These are phyloP conservation scores for Stenichneumon culpator DNA, from an alignment of 2,888 invertebrate genomes.

Conservation along the genomic window DNA sequence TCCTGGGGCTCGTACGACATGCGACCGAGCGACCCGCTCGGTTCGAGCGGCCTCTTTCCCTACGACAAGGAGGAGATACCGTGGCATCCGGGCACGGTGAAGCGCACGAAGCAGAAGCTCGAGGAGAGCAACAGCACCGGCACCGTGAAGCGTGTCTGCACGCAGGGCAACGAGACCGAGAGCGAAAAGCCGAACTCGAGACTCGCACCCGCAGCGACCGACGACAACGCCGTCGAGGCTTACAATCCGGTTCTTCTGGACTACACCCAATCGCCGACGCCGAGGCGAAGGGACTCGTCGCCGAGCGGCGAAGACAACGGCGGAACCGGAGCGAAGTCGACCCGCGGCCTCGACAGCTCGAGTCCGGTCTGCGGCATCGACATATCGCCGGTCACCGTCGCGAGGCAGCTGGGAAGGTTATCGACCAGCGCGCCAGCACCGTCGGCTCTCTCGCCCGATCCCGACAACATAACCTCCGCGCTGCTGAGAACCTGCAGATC, in stretches of 20 bases:
- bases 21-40: constrained; percentile 83
- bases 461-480: constrained; percentile 78
- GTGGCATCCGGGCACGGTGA: constrained; percentile 90
- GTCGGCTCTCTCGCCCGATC: constrained; percentile 83
- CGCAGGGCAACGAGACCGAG: constrained; percentile 78
- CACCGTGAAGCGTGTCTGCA: constrained; percentile 82
- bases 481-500: constrained; percentile 82
- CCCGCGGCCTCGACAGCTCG: constrained; percentile 30
- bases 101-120: constrained; percentile 89
- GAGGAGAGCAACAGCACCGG: constrained; percentile 87
- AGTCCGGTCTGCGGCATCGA: constrained; percentile 65
- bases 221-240: constrained; percentile 79
- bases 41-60: constrained; percentile 86
- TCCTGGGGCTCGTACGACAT: constrained; percentile 91
- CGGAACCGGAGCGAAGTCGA: constrained; percentile 36
- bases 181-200: constrained; percentile 72
- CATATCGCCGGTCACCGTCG: constrained; percentile 63
- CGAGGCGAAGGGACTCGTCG: constrained; percentile 77
- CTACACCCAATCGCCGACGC: constrained; percentile 81
- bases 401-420: constrained; percentile 82
- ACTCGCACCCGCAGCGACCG: constrained; percentile 78
- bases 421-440: constrained; percentile 82
- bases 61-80: constrained; percentile 88
- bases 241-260: constrained; percentile 83
- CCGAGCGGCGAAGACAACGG: constrained; percentile 55